Base-by-base conservation (phyloP, 1,140 invertebrate species). In the Heliconius melpomene region DNA sequence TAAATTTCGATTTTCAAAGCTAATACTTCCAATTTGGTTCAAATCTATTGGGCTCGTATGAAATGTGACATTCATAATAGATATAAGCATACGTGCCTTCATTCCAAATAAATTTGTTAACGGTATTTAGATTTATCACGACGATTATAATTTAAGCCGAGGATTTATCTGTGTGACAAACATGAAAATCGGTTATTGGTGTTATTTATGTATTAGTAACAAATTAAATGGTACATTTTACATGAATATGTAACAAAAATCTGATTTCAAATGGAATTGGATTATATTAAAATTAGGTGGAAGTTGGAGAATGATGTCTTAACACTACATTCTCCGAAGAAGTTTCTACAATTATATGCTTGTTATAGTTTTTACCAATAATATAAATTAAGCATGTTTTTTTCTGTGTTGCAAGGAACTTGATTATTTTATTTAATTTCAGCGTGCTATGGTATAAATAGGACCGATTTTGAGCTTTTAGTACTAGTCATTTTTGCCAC, bases 101-200 rank as follows among this genome's bases (percentile, higher is more conserved):
- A 77, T 77, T 57, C 72, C 16, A 70, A 81, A 77, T 80, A 72
- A 11, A 77, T 77, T 79, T 52, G 54, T 52, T 71, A 77, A 79
- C 74, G 40, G 11, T 66, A 72, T 79, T 74, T 79, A 73, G 70
- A 79, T 75, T 79, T 79, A 57, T 77, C 46, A 54, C 75, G 20
- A 36, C 50, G 18, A 77, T 70, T 81, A 77, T 81, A 54, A 81
- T 81, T 74, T 74, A 72, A 72, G 60, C 60, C 18, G 52, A 79
- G 38, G 70, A 78, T 78, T 72, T 73, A 78, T 66, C 32, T 72
- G 20, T 38, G 7, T 54, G 52, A 57, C 72, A 74, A 26, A 74
- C 3, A 74, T 20, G 74, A 38, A 57, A 26, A 75, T 60, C 20
- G 74, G 54, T 32, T 75, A 60, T 75, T 52, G 26, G 13, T 46